A percentile compares a stretch with the other conserved stretches of the same genome.
Conservation (phyloP, 2,888 invertebrate genomes). For the Drosophila mettleri region DNA sequence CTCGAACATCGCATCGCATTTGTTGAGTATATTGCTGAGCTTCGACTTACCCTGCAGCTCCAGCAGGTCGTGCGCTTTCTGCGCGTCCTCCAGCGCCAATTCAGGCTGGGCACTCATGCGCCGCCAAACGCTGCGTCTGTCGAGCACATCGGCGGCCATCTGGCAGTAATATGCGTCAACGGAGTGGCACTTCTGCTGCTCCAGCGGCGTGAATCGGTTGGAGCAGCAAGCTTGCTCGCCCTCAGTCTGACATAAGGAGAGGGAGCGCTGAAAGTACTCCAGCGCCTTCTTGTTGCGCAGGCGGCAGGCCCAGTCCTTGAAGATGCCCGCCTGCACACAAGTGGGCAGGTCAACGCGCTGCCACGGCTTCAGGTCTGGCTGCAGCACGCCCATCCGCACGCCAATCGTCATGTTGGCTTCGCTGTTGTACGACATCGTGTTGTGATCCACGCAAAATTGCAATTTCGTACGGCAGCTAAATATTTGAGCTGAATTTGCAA, state of each 20-base stretch:
- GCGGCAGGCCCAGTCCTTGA: constrained; percentile 45
- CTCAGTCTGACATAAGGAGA: constrained; percentile 17
- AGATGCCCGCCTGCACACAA: constrained; percentile 39
- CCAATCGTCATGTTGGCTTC: neutral
- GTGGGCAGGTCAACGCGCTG: constrained; percentile 49
- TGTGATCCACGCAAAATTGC: neutral
- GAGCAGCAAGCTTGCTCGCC: neutral
- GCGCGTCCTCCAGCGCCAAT: constrained; percentile 64
- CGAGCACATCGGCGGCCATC: neutral
- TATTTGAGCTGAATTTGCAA: constrained; percentile 17
- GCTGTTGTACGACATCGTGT: neutral
- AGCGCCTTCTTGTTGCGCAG: constrained; percentile 29
- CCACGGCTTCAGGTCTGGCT: constrained; percentile 46
- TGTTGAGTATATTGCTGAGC: constrained; percentile 53
- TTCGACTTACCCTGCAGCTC: neutral
- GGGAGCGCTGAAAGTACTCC: constrained; percentile 14
- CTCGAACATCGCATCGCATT: constrained; percentile 76
- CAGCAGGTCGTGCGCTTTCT: constrained; percentile 50
- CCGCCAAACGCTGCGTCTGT: constrained; percentile 45
- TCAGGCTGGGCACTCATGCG: constrained; percentile 66
- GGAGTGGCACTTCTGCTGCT: rapidly evolving
- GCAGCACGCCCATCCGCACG: neutral
- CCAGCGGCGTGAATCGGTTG: rapidly evolving
- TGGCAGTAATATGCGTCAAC: neutral
- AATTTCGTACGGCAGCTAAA: constrained; percentile 8